Conservation (phyloP, 2,797 vertebrate genomes). For the Tapera naevia region DNA sequence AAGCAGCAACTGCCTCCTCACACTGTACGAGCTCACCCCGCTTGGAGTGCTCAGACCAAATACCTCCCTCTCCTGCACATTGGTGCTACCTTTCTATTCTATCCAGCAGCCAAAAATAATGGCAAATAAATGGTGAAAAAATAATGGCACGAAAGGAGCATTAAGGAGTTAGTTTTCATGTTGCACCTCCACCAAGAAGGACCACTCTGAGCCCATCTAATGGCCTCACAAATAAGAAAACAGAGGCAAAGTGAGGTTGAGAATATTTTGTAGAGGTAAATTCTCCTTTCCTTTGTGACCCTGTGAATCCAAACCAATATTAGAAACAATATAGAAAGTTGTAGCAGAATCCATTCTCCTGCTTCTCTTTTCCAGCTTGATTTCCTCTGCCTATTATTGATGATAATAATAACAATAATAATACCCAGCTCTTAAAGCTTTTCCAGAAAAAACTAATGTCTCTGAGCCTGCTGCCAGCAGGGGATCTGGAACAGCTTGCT, state of each 20-base stretch:
- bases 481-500: slow-evolving; percentile 42
- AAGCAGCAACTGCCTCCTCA: not conserved
- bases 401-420: slow-evolving; percentile 58
- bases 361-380: slow-evolving; percentile 24
- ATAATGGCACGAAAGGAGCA: not conserved
- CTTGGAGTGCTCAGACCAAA: not conserved
- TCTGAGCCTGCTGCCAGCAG: slow-evolving; percentile 45
- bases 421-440: slow-evolving; percentile 38
- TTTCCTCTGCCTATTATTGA: slow-evolving; percentile 43
- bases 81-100: not conserved
- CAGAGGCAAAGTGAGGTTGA: rapidly evolving
- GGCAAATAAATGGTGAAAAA: too few species aligned
- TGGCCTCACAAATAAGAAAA: not conserved
- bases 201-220: not conserved
- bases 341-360: not conserved
- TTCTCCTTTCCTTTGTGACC: not conserved
- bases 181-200: not conserved
- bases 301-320: not conserved
- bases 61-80: not conserved
- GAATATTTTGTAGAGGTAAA: not conserved
- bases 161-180: not conserved
- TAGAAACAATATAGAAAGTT: not conserved
- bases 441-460: slow-evolving; percentile 50
- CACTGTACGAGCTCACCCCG: rapidly evolving
- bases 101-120: not conserved